phyloP scores from a whole-genome alignment of 92 coral and sea anemone genomes.

The Paramuricea clavata region DNA sequence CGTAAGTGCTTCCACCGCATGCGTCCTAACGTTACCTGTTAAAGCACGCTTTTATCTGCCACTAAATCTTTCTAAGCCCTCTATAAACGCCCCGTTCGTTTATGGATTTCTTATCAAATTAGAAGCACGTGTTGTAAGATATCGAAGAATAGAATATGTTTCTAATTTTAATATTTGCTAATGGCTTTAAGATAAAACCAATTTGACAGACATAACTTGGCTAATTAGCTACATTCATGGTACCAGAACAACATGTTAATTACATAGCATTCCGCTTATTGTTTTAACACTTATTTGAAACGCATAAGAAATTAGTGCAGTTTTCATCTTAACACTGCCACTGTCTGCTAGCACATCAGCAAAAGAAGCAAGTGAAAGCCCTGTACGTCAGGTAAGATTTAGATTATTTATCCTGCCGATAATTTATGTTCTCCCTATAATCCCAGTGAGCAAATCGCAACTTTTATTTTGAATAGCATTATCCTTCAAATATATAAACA shows the following conservation, averaged over 20 bases:
- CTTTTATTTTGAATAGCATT: slow-evolving; percentile 45
- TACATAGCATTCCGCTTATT: slow-evolving; percentile 44
- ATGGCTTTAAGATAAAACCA: slow-evolving; percentile 36
- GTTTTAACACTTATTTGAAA: slow-evolving; percentile 46
- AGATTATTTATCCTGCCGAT: neutral
- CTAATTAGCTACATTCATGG: slow-evolving; percentile 49
- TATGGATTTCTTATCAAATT: slow-evolving; percentile 1
- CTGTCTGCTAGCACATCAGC: neutral
- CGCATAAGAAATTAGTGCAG: slow-evolving; percentile 19
- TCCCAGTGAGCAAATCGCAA: neutral
- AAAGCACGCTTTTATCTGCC: slow-evolving; percentile 35
- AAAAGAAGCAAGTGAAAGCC: neutral
- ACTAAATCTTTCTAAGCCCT: slow-evolving; percentile 3
- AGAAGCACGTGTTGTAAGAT: slow-evolving; percentile 32
- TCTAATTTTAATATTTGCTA: slow-evolving; percentile 36
- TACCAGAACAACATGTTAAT: slow-evolving; percentile 51
- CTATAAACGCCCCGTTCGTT: slow-evolving; percentile 13
- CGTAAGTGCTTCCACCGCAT: slow-evolving; percentile 19
- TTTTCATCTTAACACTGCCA: neutral
- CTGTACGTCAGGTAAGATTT: slow-evolving; percentile 19
- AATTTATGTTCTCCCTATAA: neutral
- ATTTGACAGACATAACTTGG: slow-evolving; percentile 31
- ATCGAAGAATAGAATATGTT: slow-evolving; percentile 33
- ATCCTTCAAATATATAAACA: slow-evolving; percentile 52
- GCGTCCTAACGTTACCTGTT: slow-evolving; percentile 34